Evolutionary conservation across 2,888 invertebrate genomes (phyloP), one percentile per base, ranked within the genome.

Genomic region (Tubulanus polymorphus): DNA sequence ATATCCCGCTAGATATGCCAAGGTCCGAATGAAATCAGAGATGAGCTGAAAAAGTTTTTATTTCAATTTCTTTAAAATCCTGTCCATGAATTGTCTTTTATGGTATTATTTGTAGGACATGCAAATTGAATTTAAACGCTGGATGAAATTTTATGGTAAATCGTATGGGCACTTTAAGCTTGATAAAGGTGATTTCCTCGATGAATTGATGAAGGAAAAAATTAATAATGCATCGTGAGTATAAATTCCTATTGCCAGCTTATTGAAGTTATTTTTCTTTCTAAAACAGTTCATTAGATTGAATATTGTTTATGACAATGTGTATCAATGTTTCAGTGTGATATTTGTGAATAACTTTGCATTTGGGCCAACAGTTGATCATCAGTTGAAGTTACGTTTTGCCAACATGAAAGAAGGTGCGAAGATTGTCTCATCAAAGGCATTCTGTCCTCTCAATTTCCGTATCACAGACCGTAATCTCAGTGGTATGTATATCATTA

Each of bases 261-360:
- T 35, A 23, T 27, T 48, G 12, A 29, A 8, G 32, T 27, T 37
- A 3, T 57, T 1, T 47, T 15, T 35, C 10, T 20, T 5, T 27
- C 18, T 50, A 32, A 32, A 32, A 32, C 35, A 18, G 20, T 10
- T 25, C 49, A 12, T 23, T 49, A 10, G 10, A 12, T 49, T 18
- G n/a, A n/a, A n/a, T 12, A n/a, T 8, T 29, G 8, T 49, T n/a
- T 29, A 10, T 51, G 15, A 41, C 18, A 3, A 8, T 28, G 30
- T 3, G 30, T 32, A 47, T 51, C 29, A 47, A 37, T 27, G 51
- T 69, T 69, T 48, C 64, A 83, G 82, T 35, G 89, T 99, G 73
- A 93, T 99, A 60, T 99, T 99, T 83, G 97, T 99, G 37, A 99
- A 99, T 83, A 99, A 99, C 84, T 99, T 94, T 83, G 99, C 97